phyloP scores from a whole-genome alignment of 2,888 invertebrate species.

The Zonitis immaculata region DNA sequence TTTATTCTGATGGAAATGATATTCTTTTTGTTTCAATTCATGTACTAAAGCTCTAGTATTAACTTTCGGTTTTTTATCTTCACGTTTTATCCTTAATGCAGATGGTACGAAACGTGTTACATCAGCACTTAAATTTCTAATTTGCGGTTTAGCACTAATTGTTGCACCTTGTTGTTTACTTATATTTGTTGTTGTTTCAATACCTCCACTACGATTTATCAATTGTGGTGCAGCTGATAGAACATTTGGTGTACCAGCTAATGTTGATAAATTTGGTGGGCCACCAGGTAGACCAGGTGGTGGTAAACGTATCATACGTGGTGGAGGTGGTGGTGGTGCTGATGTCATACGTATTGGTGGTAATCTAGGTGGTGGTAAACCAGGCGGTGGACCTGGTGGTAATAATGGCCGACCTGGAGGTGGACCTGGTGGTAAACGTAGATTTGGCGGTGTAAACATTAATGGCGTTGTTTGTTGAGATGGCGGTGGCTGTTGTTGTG shows the following conservation, averaged over 20 bases:
- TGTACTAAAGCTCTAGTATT: constrained; percentile 53
- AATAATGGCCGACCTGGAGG: constrained; percentile 49
- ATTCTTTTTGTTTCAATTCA: constrained; percentile 53
- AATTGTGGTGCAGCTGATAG: constrained; percentile 78
- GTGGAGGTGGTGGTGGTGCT: constrained; percentile 46
- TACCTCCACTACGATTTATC: constrained; percentile 56
- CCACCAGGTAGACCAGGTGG: constrained; percentile 21
- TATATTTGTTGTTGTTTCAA: too few species aligned
- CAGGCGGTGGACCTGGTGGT: constrained; percentile 57
- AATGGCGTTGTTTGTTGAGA: constrained; percentile 51
- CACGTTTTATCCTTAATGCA: constrained; percentile 84
- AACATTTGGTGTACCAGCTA: constrained; percentile 65
- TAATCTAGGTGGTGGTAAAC: constrained; percentile 55
- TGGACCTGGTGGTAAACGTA: constrained; percentile 51
- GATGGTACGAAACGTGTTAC: constrained; percentile 95
- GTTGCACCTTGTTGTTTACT: constrained; percentile 61
- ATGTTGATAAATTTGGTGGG: constrained; percentile 33
- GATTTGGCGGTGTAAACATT: constrained; percentile 37
- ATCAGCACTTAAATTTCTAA: constrained; percentile 88
- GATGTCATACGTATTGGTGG: constrained; percentile 54
- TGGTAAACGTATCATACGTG: constrained; percentile 46
- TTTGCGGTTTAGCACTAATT: constrained; percentile 95
- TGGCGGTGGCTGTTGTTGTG: constrained; percentile 28
- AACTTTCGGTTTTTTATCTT: constrained; percentile 64
- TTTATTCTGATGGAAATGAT: constrained; percentile 38